These are phyloP conservation scores for Platerodrilus igneus DNA, from an alignment of 2,888 invertebrate genomes.

Conservation along the genomic window DNA sequence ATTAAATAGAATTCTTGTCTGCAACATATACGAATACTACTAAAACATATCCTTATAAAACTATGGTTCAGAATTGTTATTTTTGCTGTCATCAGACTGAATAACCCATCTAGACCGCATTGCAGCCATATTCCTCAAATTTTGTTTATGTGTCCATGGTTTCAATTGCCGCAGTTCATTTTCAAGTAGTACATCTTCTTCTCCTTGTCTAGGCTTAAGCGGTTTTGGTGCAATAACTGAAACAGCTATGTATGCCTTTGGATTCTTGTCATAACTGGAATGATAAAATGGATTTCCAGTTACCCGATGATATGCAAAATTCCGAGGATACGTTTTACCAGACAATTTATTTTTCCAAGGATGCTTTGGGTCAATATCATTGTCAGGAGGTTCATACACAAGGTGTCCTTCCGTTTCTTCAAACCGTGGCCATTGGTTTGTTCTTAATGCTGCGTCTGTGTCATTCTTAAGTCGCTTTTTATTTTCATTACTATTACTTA, in stretches of 20 bases:
- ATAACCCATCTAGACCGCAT: conserved; percentile 41
- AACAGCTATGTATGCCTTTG: conserved; percentile 47
- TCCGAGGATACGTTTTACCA: conserved; percentile 38
- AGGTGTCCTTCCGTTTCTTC: conserved; percentile 19
- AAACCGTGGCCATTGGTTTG: conserved; percentile 22
- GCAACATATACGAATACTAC: too few relatives aligned
- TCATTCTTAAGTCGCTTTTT: conserved; percentile 9
- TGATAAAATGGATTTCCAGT: conserved; percentile 42
- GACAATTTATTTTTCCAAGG: conserved; percentile 29
- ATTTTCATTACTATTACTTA: conserved; percentile 12
- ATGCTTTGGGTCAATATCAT: conserved; percentile 23
- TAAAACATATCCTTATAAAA: too few relatives aligned
- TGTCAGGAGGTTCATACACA: conserved; percentile 15
- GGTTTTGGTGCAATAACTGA: conserved; percentile 46
- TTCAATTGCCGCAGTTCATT: conserved; percentile 44
- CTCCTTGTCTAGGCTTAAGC: conserved; percentile 25
- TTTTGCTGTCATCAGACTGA: conserved; percentile 27
- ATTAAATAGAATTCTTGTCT: too few relatives aligned
- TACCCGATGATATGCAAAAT: conserved; percentile 47
- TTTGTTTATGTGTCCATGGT: conserved; percentile 44
- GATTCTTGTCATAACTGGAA: conserved; percentile 39
- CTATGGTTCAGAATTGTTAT: too few relatives aligned
- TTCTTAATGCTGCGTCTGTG: conserved; percentile 21
- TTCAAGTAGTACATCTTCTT: conserved; percentile 36
- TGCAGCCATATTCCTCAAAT: conserved; percentile 41